phyloP scores from a whole-genome alignment of 2,888 invertebrate species.

The Tipula unca region DNA sequence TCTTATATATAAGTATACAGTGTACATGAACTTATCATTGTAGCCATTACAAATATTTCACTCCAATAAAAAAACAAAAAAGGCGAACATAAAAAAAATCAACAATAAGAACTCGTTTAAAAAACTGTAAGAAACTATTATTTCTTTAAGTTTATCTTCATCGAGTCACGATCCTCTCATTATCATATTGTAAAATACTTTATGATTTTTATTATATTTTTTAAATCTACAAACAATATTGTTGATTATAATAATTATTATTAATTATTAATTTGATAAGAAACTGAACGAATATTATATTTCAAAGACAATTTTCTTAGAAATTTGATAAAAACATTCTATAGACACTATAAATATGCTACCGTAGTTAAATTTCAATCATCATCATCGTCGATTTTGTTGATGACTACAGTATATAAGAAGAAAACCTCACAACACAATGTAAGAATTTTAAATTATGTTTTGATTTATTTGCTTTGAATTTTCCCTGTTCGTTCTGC shows the following conservation, averaged over 20 bases:
- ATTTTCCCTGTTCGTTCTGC: background rate
- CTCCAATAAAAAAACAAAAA: background rate
- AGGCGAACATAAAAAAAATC: background rate
- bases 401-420: background rate
- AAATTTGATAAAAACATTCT: background rate
- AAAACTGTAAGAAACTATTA: background rate
- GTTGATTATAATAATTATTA: background rate
- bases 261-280: background rate
- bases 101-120: background rate
- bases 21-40: background rate
- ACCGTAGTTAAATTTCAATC: background rate
- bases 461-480: slow-evolving; percentile 14
- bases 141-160: background rate
- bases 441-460: background rate
- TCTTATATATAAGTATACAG: background rate
- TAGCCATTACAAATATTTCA: background rate
- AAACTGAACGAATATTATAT: background rate
- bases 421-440: background rate
- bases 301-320: background rate
- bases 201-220: background rate
- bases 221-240: background rate
- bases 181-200: background rate
- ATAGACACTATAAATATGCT: background rate
- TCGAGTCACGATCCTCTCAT: slow-evolving; percentile 2
- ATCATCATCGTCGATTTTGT: background rate